Evolutionary conservation across 2,113 vertebrate species (phyloP).

Genomic region (Triplophysa tibetana): DNA sequence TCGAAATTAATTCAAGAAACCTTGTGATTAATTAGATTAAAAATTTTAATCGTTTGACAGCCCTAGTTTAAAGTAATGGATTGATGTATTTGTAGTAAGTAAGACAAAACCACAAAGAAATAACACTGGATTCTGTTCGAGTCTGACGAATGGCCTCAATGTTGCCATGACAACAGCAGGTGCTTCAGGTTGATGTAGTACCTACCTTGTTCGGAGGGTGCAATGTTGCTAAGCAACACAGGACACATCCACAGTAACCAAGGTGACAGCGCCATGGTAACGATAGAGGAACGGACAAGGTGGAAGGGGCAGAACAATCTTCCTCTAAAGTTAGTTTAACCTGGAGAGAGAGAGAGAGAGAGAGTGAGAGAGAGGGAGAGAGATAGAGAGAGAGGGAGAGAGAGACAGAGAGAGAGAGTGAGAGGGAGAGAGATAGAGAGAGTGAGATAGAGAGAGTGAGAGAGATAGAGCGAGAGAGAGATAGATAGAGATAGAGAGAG

Average conservation of each 20-base stretch:
- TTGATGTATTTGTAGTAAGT: too few species aligned
- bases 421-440: constrained; percentile 57
- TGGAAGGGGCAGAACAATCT: constrained; percentile 44
- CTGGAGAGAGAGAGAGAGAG: constrained; percentile 65
- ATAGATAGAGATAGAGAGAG: too few species aligned
- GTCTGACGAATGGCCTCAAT: background rate
- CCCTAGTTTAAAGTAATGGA: too few species aligned
- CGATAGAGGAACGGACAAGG: constrained; percentile 55
- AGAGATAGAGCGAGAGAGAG: constrained; percentile 50
- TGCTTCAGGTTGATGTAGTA: background rate
- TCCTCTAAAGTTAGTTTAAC: constrained; percentile 62
- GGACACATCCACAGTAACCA: constrained; percentile 71
- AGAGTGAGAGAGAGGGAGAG: constrained; percentile 58
- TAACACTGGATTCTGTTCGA: too few species aligned
- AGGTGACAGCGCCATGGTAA: constrained; percentile 69
- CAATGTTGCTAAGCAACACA: constrained; percentile 63
- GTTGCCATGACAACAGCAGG: background rate
- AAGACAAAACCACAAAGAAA: too few species aligned
- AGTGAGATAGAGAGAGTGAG: constrained; percentile 56
- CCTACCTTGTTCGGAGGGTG: constrained; percentile 73
- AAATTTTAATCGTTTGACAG: too few species aligned
- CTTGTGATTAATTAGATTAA: too few species aligned
- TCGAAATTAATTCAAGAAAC: too few species aligned
- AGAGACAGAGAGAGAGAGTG: constrained; percentile 57
- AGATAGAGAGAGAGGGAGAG: constrained; percentile 59